Evolutionary conservation across 2,888 invertebrate genomes (phyloP).

Genomic region (Scaptomyza caliginosa): DNA sequence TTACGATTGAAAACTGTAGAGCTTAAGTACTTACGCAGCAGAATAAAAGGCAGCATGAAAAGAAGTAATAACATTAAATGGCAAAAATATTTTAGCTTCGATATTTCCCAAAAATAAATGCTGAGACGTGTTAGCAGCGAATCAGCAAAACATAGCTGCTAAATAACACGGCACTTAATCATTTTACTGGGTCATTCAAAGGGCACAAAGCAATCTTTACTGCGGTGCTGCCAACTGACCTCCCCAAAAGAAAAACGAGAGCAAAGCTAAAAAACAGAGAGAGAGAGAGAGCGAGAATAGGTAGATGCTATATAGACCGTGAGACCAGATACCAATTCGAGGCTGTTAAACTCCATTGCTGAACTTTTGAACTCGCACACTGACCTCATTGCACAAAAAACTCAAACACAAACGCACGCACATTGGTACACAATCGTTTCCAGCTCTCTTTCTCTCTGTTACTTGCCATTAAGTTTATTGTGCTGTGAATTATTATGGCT

Average conservation of each 20-base stretch:
- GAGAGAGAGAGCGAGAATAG: not conserved
- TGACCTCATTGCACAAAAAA: conserved; percentile 62
- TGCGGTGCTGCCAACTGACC: conserved; percentile 46
- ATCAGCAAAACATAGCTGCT: conserved; percentile 29
- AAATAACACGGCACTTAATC: conserved; percentile 71
- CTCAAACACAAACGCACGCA: conserved; percentile 20
- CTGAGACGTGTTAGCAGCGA: conserved; percentile 3
- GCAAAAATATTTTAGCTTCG: not conserved
- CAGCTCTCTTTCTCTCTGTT: not conserved
- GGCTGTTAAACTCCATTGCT: conserved; percentile 61
- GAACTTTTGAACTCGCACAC: conserved; percentile 76
- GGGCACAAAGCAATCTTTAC: conserved; percentile 23
- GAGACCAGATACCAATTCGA: conserved; percentile 29
- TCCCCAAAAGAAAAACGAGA: conserved; percentile 22
- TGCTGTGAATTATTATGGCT: conserved; percentile 63
- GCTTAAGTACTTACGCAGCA: too few species aligned
- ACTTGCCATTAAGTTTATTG: conserved; percentile 42
- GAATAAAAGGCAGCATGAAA: conserved; percentile 29
- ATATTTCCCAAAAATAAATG: not conserved
- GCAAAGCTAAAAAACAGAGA: not conserved
- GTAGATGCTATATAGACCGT: conserved; percentile 7
- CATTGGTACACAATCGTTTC: conserved; percentile 3
- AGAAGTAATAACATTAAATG: not conserved
- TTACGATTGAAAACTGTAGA: too few species aligned
- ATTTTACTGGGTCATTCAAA: conserved; percentile 67